Base-by-base conservation (phyloP, 2,888 invertebrate genomes). In the Phania funesta region DNA sequence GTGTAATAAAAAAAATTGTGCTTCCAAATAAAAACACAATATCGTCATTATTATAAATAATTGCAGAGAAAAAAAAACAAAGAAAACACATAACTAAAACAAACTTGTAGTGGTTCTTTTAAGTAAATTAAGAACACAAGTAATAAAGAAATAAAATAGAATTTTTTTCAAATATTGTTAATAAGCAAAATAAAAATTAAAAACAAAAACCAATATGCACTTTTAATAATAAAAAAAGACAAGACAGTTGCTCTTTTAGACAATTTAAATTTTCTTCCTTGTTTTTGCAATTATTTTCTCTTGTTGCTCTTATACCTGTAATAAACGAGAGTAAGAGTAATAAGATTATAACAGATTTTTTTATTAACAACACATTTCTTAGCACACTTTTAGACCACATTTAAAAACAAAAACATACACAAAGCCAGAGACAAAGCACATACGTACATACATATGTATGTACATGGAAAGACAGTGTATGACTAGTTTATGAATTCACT, bases 41-140 rank as follows among this genome's bases (percentile, higher is more conserved):
- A 71, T 41, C 29, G 60, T 68, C 54, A 68, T 60, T 60, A 29
- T 60, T 71, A 60, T 60, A 50, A 50, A 50, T 41, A 60, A 44
- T 54, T 54, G 29, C 29, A 41, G n/a, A n/a, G n/a, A 50, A 52
- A 67, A 20, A 18, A 41, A 16, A 9, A 41, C 35, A 35, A 32
- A 46, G 26, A 22, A 41, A 44, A 44, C 0, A 24, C 0, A 48
- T 35, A 58, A 13, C 9, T 18, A 35, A 58, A 70, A 58, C 56
- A 48, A 9, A 48, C 13, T 26, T 26, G 16, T 13, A 16, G 4
- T 13, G 6, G 52, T 54, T 52, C 5, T 71, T n/a, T 60, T n/a
- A 24, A 58, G 13, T 60, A 58, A 48, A 58, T n/a, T 35, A 46
- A 11, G 41, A 38, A 18, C 18, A 20, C n/a, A 52, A 46, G 54